Conservation (phyloP, 1,140 invertebrate genomes). For the Heliconius hermathena region DNA sequence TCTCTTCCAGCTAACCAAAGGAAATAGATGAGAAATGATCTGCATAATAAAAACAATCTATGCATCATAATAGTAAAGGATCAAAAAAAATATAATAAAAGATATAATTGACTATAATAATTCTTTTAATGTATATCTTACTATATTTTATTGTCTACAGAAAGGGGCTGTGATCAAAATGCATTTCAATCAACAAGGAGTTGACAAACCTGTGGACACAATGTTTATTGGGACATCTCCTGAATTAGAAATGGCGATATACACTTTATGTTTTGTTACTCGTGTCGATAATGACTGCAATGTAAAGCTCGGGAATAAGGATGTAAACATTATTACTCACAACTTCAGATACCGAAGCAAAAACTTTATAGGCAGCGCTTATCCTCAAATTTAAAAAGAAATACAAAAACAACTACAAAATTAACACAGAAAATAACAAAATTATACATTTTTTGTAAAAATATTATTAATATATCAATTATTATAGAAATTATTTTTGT, state of each 20-base stretch:
- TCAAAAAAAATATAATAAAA: too few relatives aligned
- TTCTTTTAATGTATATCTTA: neutral
- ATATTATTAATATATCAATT: neutral
- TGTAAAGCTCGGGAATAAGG: conserved; percentile 86
- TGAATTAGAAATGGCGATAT: conserved; percentile 95
- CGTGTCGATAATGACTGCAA: conserved; percentile 87
- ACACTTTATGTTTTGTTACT: conserved; percentile 92
- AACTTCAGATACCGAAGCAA: conserved; percentile 88
- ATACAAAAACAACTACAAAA: neutral
- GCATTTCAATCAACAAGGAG: conserved; percentile 88
- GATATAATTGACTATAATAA: too few relatives aligned
- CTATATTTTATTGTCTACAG: conserved; percentile 78
- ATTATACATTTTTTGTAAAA: neutral
- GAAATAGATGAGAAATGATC: too few relatives aligned
- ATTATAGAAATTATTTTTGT: too few relatives aligned
- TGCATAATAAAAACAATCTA: too few relatives aligned
- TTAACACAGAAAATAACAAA: neutral
- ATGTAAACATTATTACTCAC: conserved; percentile 87
- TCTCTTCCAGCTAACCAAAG: too few relatives aligned
- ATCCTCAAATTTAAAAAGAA: conserved; percentile 84
- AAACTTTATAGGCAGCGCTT: conserved; percentile 90
- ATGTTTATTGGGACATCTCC: conserved; percentile 96
- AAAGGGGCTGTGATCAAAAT: conserved; percentile 90
- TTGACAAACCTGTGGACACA: conserved; percentile 89
- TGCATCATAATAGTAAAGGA: too few relatives aligned